Percentiles rank a stretch among this genome's conserved stretches.
phyloP scores from a whole-genome alignment of 2,113 vertebrate genomes.

The Dasyprocta punctata region DNA sequence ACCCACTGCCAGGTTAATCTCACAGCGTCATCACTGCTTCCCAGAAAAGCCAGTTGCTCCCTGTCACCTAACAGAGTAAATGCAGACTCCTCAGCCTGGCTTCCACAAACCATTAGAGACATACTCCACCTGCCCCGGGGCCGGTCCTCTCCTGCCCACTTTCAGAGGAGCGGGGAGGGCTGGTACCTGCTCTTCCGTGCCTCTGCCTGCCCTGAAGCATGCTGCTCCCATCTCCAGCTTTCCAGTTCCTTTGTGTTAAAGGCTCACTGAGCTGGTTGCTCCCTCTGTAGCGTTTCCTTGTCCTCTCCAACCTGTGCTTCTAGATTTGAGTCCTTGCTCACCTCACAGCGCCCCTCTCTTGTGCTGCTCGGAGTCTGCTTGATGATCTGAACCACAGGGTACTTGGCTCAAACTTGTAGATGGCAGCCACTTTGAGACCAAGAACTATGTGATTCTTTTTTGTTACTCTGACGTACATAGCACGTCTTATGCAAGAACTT shows the following conservation, averaged over 20 bases:
- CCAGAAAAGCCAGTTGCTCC: neutral
- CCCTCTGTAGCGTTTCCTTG: accelerated
- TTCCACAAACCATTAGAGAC: no score
- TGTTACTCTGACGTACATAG: neutral
- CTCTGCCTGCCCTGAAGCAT: neutral
- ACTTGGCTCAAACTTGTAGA: neutral
- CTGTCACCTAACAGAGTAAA: neutral
- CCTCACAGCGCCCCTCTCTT: neutral
- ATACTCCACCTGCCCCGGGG: neutral
- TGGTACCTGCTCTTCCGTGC: accelerated
- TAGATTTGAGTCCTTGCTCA: neutral
- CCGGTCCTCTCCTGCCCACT: neutral
- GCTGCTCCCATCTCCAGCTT: neutral
- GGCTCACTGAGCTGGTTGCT: neutral
- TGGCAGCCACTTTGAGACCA: accelerated
- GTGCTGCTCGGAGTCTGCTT: accelerated
- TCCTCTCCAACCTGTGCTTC: neutral
- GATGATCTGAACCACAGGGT: accelerated
- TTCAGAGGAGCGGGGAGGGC: neutral
- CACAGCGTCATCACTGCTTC: accelerated
- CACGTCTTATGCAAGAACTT: accelerated
- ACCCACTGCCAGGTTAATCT: neutral
- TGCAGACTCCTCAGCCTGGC: neutral
- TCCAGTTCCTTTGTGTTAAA: accelerated
- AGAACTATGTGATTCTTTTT: accelerated